Evolutionary conservation across 2,113 vertebrate genomes (phyloP).

Genomic region (Neoarius graeffei): DNA sequence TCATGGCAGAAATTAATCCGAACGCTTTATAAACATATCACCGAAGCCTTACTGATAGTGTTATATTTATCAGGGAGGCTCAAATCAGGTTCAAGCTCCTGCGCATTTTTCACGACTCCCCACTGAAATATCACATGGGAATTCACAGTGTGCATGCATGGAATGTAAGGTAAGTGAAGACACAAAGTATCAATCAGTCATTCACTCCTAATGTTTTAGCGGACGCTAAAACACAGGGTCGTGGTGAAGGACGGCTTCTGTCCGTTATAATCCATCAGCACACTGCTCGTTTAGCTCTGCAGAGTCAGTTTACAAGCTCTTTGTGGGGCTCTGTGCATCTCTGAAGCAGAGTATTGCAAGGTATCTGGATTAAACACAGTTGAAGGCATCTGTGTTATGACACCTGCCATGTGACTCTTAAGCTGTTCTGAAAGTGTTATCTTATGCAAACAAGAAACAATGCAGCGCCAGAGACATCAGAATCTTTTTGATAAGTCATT

Average conservation of each 20-base stretch:
- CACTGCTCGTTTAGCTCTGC: neutral
- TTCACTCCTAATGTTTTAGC: neutral
- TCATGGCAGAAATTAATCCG: neutral
- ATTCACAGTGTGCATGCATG: neutral
- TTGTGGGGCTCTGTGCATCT: neutral
- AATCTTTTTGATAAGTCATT: neutral
- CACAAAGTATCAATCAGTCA: neutral
- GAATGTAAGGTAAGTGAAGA: neutral
- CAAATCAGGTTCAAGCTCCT: neutral
- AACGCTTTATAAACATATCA: neutral
- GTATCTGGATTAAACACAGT: neutral
- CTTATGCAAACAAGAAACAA: neutral
- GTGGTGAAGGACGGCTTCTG: neutral
- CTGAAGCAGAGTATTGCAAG: neutral
- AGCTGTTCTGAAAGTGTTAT: neutral
- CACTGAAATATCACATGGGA: neutral
- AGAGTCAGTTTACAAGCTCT: neutral
- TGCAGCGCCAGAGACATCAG: neutral
- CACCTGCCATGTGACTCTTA: neutral
- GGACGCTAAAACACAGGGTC: neutral
- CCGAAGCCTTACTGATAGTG: neutral
- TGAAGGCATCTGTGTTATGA: neutral
- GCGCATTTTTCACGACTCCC: neutral
- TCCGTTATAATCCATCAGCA: neutral
- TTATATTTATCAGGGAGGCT: neutral